Evolutionary conservation across 2,113 vertebrate species (phyloP).

Genomic region (Crotalus tigris): DNA sequence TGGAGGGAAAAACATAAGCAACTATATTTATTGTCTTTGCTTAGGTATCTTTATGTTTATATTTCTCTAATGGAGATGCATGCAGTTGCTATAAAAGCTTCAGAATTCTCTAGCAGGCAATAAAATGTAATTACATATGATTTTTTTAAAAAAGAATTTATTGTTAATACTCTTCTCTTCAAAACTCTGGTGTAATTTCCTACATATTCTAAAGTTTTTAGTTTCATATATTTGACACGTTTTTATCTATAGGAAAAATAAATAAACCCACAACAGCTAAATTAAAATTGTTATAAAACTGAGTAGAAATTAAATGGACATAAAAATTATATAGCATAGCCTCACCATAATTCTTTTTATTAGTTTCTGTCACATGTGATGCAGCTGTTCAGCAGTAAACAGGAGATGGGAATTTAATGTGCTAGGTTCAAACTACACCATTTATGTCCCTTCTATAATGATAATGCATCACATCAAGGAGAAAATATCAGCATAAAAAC

Average conservation of each 20-base stretch:
- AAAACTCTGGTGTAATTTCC: constrained; percentile 38
- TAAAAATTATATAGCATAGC: constrained; percentile 46
- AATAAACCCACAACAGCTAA: constrained; percentile 29
- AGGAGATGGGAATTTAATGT: constrained; percentile 48
- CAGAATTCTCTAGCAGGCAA: constrained; percentile 49
- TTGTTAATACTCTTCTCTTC: constrained; percentile 39
- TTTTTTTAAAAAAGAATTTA: constrained; percentile 36
- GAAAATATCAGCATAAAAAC: constrained; percentile 36
- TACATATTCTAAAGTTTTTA: constrained; percentile 49
- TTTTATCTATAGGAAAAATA: constrained; percentile 39
- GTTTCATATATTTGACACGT: constrained; percentile 40
- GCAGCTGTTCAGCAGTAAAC: constrained; percentile 48
- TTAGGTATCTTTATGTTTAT: constrained; percentile 19
- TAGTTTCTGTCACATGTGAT: constrained; percentile 49
- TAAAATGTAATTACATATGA: constrained; percentile 55
- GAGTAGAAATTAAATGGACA: constrained; percentile 56
- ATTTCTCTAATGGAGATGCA: constrained; percentile 43
- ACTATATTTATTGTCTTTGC: constrained; percentile 45
- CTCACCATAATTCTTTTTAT: constrained; percentile 43
- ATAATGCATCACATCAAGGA: constrained; percentile 41
- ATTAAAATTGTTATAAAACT: constrained; percentile 36
- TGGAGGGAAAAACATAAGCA: constrained; percentile 25
- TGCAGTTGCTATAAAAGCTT: constrained; percentile 45
- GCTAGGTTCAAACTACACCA: constrained; percentile 17
- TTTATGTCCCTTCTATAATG: constrained; percentile 39